Conservation (phyloP, 1,140 invertebrate genomes). For the Pygmarrhopalites habei region DNA sequence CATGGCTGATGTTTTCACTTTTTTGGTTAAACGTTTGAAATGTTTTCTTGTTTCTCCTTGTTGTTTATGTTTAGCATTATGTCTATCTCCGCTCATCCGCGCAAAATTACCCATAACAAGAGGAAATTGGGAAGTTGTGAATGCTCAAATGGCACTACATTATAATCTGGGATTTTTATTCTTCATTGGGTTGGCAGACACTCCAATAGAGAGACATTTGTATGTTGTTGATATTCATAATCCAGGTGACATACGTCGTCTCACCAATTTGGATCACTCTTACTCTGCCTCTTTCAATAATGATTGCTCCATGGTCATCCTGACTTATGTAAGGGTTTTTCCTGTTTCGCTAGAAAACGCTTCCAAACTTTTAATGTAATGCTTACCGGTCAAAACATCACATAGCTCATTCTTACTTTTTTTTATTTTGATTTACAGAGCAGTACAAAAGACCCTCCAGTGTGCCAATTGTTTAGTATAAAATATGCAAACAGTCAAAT, state of each 20-base stretch:
- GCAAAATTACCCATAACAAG: constrained; percentile 41
- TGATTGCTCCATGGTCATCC: constrained; percentile 77
- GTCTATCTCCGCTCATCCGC: constrained; percentile 15
- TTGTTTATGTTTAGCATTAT: constrained; percentile 16
- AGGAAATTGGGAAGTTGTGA: constrained; percentile 43
- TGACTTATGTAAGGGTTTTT: no score
- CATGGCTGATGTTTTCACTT: no score
- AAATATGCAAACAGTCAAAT: constrained; percentile 56
- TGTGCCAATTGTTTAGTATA: constrained; percentile 69
- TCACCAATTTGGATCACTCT: constrained; percentile 36
- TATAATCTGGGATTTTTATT: constrained; percentile 41
- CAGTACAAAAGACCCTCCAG: constrained; percentile 71
- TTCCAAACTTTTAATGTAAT: no score
- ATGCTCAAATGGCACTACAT: constrained; percentile 41
- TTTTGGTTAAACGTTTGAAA: no score
- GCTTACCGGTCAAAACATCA: no score
- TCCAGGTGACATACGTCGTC: constrained; percentile 30
- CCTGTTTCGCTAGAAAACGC: no score
- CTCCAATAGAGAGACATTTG: constrained; percentile 42
- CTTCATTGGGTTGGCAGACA: constrained; percentile 42
- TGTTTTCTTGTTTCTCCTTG: no score
- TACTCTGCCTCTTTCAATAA: constrained; percentile 35
- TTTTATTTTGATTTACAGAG: no score
- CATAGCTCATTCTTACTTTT: no score
- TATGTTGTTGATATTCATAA: constrained; percentile 40